Evolutionary conservation across 1,140 invertebrate species (phyloP).

Genomic region (Camponotus pennsylvanicus): DNA sequence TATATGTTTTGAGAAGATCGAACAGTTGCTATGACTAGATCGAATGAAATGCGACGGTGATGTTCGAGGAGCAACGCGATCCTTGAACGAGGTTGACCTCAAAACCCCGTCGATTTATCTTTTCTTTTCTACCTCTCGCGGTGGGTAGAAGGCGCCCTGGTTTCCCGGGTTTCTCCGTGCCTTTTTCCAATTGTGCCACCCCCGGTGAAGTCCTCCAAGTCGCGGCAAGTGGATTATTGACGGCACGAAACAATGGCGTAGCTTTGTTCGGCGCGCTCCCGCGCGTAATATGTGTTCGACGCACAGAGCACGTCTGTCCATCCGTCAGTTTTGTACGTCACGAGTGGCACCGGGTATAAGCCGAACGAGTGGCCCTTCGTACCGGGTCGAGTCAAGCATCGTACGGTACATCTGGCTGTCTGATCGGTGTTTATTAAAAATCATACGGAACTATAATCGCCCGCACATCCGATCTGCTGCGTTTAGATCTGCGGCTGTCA

Average conservation of each 20-base stretch:
- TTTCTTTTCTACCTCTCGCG: constrained; percentile 61
- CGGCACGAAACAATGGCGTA: constrained; percentile 84
- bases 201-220: constrained; percentile 79
- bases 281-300: constrained; percentile 82
- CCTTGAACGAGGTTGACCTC: constrained; percentile 47
- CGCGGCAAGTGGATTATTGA: constrained; percentile 85
- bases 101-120: constrained; percentile 50
- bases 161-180: constrained; percentile 70
- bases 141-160: constrained; percentile 52
- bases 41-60: constrained; percentile 6
- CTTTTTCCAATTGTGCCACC: constrained; percentile 79
- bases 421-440: constrained; percentile 85
- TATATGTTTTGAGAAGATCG: background rate
- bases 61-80: constrained; percentile 34
- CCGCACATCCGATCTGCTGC: constrained; percentile 26
- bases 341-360: constrained; percentile 78
- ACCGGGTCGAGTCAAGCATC: constrained; percentile 81
- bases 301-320: constrained; percentile 77
- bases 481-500: constrained; percentile 20
- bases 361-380: constrained; percentile 78
- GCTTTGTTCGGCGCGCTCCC: constrained; percentile 80
- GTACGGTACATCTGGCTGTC: constrained; percentile 83
- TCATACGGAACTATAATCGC: constrained; percentile 79
- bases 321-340: constrained; percentile 82
- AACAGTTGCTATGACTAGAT: background rate